Conservation (phyloP, 2,888 invertebrate species). For the Amphipoea lucens region DNA sequence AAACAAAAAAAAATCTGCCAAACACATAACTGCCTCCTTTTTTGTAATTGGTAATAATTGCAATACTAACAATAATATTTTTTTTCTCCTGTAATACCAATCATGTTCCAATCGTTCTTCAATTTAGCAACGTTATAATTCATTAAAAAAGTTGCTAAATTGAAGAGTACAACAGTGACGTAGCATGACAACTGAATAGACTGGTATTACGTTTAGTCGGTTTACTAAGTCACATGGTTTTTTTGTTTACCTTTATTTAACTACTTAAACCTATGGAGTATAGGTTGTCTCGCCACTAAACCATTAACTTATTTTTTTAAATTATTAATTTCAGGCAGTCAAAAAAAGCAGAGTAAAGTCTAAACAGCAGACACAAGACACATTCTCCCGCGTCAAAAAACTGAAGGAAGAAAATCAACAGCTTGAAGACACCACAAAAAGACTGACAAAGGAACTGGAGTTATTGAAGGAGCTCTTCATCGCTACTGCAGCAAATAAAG, state of each 20-base stretch:
- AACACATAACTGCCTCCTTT: background rate
- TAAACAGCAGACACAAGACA: slow-evolving; percentile 55
- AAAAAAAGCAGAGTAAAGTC: slow-evolving; percentile 63
- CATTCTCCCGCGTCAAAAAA: slow-evolving; percentile 47
- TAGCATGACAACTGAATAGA: too few relatives aligned
- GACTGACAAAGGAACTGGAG: slow-evolving; percentile 54
- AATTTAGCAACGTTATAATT: background rate
- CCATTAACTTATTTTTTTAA: background rate
- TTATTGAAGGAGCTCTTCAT: slow-evolving; percentile 54
- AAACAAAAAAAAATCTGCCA: too few relatives aligned
- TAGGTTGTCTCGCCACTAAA: background rate
- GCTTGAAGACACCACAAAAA: slow-evolving; percentile 56
- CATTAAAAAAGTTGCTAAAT: too few relatives aligned
- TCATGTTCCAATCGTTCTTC: background rate
- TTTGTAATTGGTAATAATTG: background rate
- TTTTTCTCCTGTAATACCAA: too few relatives aligned
- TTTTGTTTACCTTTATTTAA: too few relatives aligned
- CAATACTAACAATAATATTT: background rate
- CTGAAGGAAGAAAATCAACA: slow-evolving; percentile 55
- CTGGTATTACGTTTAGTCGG: too few relatives aligned
- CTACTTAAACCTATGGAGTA: too few relatives aligned
- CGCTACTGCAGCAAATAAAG: slow-evolving; percentile 51
- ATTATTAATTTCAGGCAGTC: slow-evolving; percentile 37
- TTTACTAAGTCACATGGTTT: too few relatives aligned
- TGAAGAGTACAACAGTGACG: too few relatives aligned